These are phyloP conservation scores for Drosophila emarginata DNA, from an alignment of 2,888 invertebrate genomes.

Conservation along the genomic window DNA sequence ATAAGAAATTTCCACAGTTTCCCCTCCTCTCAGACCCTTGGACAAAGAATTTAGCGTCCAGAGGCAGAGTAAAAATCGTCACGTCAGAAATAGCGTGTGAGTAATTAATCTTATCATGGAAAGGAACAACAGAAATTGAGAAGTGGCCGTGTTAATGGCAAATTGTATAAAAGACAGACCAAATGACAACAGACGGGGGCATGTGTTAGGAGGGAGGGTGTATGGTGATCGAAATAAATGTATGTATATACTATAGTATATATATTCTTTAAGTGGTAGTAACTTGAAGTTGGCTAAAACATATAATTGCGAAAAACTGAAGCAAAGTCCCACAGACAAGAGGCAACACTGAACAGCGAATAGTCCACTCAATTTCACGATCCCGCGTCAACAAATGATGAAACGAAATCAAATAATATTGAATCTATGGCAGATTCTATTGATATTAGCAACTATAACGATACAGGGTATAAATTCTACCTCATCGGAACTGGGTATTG, in stretches of 20 bases:
- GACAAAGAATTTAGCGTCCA: constrained; percentile 33
- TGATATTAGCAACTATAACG: not conserved
- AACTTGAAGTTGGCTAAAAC: constrained; percentile 26
- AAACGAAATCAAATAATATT: constrained; percentile 23
- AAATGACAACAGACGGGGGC: constrained; percentile 18
- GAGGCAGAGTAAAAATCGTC: not conserved
- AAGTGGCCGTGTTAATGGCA: constrained; percentile 62
- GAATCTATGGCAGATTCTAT: not conserved
- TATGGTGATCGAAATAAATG: not conserved
- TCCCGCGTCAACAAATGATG: too few species aligned
- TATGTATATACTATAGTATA: not conserved
- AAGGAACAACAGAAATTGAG: constrained; percentile 5
- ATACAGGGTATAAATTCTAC: not conserved
- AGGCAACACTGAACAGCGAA: not conserved
- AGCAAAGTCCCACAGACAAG: constrained; percentile 40
- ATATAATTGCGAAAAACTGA: constrained; percentile 57
- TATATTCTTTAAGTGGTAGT: constrained; percentile 8
- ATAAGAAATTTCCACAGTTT: constrained; percentile 22
- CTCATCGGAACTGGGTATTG: constrained; percentile 12
- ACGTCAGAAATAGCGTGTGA: constrained; percentile 9
- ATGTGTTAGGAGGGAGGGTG: constrained; percentile 2
- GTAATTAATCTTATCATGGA: constrained; percentile 64
- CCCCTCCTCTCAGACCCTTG: constrained; percentile 16
- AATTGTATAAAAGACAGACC: constrained; percentile 55
- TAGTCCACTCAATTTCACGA: not conserved